Evolutionary conservation across 2,888 invertebrate genomes (phyloP), one percentile per base, ranked within the genome.

Genomic region (Calliopum simillimum): DNA sequence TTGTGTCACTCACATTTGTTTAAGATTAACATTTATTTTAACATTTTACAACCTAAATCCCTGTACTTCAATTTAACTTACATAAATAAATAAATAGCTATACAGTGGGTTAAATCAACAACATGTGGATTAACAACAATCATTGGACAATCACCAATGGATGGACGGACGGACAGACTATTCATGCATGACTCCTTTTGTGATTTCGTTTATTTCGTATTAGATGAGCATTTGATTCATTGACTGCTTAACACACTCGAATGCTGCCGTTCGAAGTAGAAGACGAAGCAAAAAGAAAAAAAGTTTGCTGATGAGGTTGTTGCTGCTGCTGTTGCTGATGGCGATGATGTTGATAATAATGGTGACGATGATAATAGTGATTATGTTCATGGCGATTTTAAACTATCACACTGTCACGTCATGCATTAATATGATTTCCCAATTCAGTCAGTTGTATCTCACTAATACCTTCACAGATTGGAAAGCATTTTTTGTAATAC

Each of bases 201-300:
- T 21, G 19, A 3, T 14, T 6, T 5, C 8, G 21, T 19, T 19
- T 59, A n/a, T 25, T 43, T 19, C 41, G 59, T 16, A 21, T 25
- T 16, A 16, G 46, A 14, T 47, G n/a, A 63, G 64, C 44, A 5
- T 55, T 55, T 55, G 65, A 55, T 43, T 51, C 44, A 55, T 16
- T 44, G 23, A 65, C 55, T 65, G 53, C 51, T 43, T 64, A 8
- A 33, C 64, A 64, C 64, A 21, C 51, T 43, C 16, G 64, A 21
- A 12, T 25, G 25, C 44, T 46, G 62, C 3, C n/a, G 53, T 16
- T 47, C 25, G 51, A 33, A 8, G 49, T 21, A 49, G 63, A 19
- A 12, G 44, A 44, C 25, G 63, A n/a, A n/a, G n/a, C n/a, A n/a
- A n/a, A n/a, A n/a, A n/a, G n/a, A 49, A 25, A 13, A 25, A 33